Conservation (phyloP, 2,888 invertebrate species). For the Archips xylosteana region DNA sequence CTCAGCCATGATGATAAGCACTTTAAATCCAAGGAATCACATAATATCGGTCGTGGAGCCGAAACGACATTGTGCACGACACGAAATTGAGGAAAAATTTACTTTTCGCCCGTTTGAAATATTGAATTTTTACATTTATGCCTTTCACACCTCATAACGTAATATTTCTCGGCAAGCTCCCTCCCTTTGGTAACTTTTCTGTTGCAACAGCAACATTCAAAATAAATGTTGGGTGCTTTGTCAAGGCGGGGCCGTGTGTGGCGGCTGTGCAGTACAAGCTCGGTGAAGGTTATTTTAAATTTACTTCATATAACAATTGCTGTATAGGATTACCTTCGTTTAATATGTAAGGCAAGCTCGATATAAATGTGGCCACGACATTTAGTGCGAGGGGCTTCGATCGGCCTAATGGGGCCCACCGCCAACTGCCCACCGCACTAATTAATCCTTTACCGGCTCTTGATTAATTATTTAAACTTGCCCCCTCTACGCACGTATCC, state of each 20-base stretch:
- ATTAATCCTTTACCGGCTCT: slow-evolving; percentile 42
- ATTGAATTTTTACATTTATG: slow-evolving; percentile 85
- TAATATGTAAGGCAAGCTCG: not conserved
- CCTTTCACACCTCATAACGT: slow-evolving; percentile 85
- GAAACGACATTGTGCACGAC: slow-evolving; percentile 68
- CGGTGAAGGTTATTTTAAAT: slow-evolving; percentile 21
- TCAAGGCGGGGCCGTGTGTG: slow-evolving; percentile 66
- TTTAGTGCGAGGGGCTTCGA: slow-evolving; percentile 38
- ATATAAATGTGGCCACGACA: slow-evolving; percentile 36
- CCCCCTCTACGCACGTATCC: slow-evolving; percentile 9
- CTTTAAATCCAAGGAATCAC: slow-evolving; percentile 45
- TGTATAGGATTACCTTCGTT: not conserved
- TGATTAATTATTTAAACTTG: slow-evolving; percentile 42
- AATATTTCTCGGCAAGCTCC: slow-evolving; percentile 79
- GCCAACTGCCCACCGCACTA: slow-evolving; percentile 40
- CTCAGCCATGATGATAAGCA: slow-evolving; percentile 19
- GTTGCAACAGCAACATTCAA: slow-evolving; percentile 79
- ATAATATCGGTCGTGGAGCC: slow-evolving; percentile 48
- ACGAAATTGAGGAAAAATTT: slow-evolving; percentile 74
- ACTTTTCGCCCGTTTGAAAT: slow-evolving; percentile 74
- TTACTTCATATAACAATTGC: slow-evolving; percentile 10
- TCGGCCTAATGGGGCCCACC: slow-evolving; percentile 35
- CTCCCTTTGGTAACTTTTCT: slow-evolving; percentile 75
- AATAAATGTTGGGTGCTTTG: slow-evolving; percentile 84
- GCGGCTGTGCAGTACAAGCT: slow-evolving; percentile 38